Base-by-base conservation (phyloP, 37 sponge, comb jelly and placozoan genomes). In the Hexactinellida sp. region DNA sequence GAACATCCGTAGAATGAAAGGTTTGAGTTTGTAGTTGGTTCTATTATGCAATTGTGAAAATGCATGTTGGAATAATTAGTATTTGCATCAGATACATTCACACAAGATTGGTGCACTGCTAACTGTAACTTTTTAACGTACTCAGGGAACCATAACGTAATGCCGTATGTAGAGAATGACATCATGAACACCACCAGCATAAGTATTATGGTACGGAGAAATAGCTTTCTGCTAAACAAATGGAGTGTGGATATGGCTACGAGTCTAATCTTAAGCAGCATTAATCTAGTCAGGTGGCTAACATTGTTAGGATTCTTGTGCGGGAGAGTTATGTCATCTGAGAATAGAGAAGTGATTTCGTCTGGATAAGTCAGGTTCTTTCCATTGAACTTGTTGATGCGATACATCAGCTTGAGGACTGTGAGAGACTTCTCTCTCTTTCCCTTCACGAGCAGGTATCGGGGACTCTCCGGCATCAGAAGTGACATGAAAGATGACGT, bases 81-180 rank as follows among this genome's bases (percentile, higher is more conserved):
- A 38, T 36, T 52, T 36, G 83, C 16, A 41, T 39, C 36, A 16
- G 39, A 28, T 0, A 13, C 52, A 36, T 52, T 37, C 25, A 19
- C 0, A 34, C 38, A 36, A 37, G 63, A 21, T 38, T 38, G 86
- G 36, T 47, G 38, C 0, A n/a, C 0, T 0, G 36, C 21, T 38
- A 87, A 51, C 0, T 84, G n/a, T 0, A 89, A 55, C 19, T 36
- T 36, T 55, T 91, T 85, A 38, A 97, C 92, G 84, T 94, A 97
- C 71, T 94, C 97, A 0, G 97, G 97, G 54, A 97, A 94, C 97
- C 94, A 97, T 82, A 97, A 54, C 84, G 88, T 54, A 1, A 97
- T 87, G 21, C 97, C 97, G 83, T 97, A 97, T 25, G 94, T 93
- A 86, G 0, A 51, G 37, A 37, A 54, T 41, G 36, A 38, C 24